A percentile compares a stretch with the other conserved stretches of the same genome.
Evolutionary conservation across 1,140 invertebrate genomes (phyloP).

Genomic region (Rhagoletis pomonella): DNA sequence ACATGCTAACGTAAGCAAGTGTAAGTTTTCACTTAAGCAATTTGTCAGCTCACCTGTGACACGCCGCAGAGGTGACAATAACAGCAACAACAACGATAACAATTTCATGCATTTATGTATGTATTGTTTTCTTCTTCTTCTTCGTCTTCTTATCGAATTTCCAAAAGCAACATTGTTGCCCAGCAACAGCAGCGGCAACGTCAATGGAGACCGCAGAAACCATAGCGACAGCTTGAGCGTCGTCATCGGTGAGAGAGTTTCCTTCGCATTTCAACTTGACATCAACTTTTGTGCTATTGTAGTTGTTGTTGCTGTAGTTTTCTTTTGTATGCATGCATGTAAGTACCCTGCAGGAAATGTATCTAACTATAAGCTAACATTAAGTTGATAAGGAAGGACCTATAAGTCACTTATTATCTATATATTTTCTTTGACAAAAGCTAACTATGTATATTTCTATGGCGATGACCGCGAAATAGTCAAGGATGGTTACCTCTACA

Average conservation of each 20-base stretch:
- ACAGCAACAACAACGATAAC: not conserved
- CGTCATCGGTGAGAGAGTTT: too few species aligned
- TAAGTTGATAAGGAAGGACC: too few species aligned
- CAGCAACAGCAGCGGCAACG: not conserved
- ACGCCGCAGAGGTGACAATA: conserved; percentile 29
- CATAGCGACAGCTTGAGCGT: not conserved
- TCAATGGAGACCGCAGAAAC: not conserved
- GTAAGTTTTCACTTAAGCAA: conserved; percentile 31
- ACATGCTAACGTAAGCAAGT: too few species aligned
- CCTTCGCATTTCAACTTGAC: not conserved
- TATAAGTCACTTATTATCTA: too few species aligned
- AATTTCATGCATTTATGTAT: not conserved
- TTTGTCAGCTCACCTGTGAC: conserved; percentile 31
- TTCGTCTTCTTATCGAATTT: not conserved
- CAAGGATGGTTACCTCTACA: too few species aligned
- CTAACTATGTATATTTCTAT: too few species aligned
- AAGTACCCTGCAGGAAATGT: too few species aligned
- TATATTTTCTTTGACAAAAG: too few species aligned
- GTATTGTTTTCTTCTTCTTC: not conserved
- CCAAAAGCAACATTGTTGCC: not conserved
- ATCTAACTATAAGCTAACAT: too few species aligned
- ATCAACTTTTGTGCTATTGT: not conserved
- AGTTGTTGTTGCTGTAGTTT: conserved; percentile 8
- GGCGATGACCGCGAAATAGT: too few species aligned
- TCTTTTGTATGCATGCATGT: not conserved